Evolutionary conservation across 2,113 vertebrate species (phyloP).

Genomic region (Notarius quadriscutis): DNA sequence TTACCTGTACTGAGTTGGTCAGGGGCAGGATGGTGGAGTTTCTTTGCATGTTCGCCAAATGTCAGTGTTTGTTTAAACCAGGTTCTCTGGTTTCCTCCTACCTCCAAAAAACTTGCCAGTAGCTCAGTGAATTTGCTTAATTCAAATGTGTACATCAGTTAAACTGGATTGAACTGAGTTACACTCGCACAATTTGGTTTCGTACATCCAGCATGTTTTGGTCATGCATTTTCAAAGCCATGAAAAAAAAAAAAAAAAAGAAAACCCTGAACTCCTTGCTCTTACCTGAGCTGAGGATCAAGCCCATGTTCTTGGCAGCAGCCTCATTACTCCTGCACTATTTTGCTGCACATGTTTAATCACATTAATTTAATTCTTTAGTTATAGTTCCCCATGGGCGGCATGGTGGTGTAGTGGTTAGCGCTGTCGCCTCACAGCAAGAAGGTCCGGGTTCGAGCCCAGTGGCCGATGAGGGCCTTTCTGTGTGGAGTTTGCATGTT

Average conservation of each 20-base stretch:
- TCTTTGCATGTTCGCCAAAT: background rate
- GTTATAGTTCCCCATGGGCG: background rate
- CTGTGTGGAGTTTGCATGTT: too few species aligned
- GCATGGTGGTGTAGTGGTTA: too few species aligned
- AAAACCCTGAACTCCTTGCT: background rate
- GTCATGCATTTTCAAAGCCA: background rate
- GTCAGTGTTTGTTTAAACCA: background rate
- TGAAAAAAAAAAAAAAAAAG: background rate
- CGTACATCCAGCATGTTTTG: background rate
- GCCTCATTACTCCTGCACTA: background rate
- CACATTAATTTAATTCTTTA: background rate
- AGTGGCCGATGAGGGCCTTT: too few species aligned
- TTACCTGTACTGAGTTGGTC: background rate
- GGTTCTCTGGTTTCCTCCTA: background rate
- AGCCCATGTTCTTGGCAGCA: background rate
- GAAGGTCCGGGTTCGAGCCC: too few species aligned
- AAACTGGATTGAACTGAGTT: background rate
- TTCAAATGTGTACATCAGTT: background rate
- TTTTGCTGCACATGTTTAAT: background rate
- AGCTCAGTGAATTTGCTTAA: background rate
- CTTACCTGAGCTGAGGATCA: background rate
- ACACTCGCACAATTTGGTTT: background rate
- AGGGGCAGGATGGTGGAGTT: background rate
- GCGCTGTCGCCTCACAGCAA: too few species aligned
- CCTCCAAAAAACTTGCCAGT: background rate